Percentiles rank a stretch among this genome's conserved stretches.
These are phyloP conservation scores for Machimus atricapillus DNA, from an alignment of 2,888 invertebrate species.

Conservation along the genomic window DNA sequence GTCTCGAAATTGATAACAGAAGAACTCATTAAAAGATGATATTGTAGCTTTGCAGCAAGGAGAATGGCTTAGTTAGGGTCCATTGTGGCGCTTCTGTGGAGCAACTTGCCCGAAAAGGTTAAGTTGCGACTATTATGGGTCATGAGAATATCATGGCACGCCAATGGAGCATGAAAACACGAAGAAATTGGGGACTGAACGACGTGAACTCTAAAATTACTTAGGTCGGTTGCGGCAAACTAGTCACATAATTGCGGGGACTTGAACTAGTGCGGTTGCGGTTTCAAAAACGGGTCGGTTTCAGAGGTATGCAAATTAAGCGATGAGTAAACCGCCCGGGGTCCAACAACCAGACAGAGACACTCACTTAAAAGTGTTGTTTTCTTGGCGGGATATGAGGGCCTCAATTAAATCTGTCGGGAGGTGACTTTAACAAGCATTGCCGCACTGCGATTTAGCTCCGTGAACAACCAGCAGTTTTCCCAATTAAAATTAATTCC, in stretches of 20 bases:
- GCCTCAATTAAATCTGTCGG: neutral
- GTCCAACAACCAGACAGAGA: neutral
- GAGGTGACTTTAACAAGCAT: neutral
- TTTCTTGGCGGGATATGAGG: neutral
- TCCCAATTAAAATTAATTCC: neutral
- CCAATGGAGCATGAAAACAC: neutral
- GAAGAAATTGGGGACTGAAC: neutral
- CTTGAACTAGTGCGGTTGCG: neutral
- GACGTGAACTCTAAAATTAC: neutral
- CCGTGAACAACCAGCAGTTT: neutral
- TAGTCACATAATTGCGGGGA: neutral
- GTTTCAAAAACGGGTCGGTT: neutral
- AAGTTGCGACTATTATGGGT: constrained; percentile 6
- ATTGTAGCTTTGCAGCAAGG: neutral
- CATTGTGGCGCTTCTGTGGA: neutral
- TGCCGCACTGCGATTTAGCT: neutral
- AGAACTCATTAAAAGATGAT: constrained; percentile 24
- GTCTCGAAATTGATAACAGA: constrained; percentile 33
- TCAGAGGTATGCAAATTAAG: neutral
- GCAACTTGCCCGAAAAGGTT: neutral
- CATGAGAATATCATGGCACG: constrained; percentile 15
- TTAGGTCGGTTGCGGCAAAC: neutral
- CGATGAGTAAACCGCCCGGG: neutral
- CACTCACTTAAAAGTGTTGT: neutral
- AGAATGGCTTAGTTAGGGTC: constrained; percentile 21